Base-by-base conservation (phyloP, 1,140 invertebrate genomes). In the Zaprionus vittiger region DNA sequence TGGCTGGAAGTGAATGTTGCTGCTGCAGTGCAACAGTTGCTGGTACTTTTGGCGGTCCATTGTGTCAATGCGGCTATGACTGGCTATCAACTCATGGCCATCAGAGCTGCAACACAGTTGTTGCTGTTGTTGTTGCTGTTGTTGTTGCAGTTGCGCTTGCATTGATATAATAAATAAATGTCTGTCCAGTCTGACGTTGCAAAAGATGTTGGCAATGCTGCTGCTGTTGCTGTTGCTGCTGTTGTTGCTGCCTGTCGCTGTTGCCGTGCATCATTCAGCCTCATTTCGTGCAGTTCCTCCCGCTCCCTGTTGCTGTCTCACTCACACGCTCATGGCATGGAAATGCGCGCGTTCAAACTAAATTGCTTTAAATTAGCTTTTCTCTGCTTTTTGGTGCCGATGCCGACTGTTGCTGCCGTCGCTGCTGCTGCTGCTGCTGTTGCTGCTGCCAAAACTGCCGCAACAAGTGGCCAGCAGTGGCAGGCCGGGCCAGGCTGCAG, bases 281-380 rank as follows among this genome's bases (percentile, higher is more conserved):
- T 86, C 83, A 87, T 86, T 87, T 86, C 73, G 69, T 90, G 84
- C 75, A 76, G 41, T 47, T n/a, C 41, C 59, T 74, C 49, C 24
- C 12, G 6, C 15, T 49, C 20, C 5, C 38, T 37, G 38, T 22
- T 14, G 20, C 47, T 14, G 20, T 52, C 47, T 52, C 20, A 1
- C 59, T 49, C 22, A 20, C 61, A 38, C 37, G 14, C 38, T 61
- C 62, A 65, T 83, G 66, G 79, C 85, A 89, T 90, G 84, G 84
- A 89, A 89, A 89, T 89, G 84, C 80, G 81, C 83, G 85, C 85
- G 79, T 82, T 90, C 85, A 90, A 90, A 90, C 85, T 90, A 90
- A 90, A 90, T 90, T 90, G 85, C 85, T 90, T 90, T 90, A 90
- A 90, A 90, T 90, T 90, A 90, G 85, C 85, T 90, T 90, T 90